phyloP scores from a whole-genome alignment of 2,797 vertebrate genomes.

The Sebastes nivosus region DNA sequence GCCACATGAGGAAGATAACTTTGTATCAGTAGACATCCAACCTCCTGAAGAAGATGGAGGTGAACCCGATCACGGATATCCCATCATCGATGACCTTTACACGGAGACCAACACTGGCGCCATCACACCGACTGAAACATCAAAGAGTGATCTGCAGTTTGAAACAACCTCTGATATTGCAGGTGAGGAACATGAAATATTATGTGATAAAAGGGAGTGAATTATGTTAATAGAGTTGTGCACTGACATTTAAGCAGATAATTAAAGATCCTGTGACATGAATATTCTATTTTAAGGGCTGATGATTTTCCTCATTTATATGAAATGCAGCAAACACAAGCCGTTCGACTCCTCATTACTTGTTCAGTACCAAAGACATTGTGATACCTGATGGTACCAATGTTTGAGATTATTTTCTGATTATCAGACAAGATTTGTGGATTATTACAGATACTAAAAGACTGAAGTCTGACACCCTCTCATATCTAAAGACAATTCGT shows the following conservation, averaged over 20 bases:
- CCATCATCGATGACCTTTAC: conserved; percentile 9
- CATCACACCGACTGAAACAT: background rate
- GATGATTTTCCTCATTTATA: conserved; percentile 22
- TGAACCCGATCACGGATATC: background rate
- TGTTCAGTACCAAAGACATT: background rate
- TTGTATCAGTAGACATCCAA: conserved; percentile 21
- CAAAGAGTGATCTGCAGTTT: conserved; percentile 8
- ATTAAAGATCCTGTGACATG: conserved; percentile 36
- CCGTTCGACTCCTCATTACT: conserved; percentile 6
- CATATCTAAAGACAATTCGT: too few species aligned
- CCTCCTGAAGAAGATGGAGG: background rate
- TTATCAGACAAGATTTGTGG: background rate
- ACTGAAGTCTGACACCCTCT: too few species aligned
- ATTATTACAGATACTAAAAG: background rate
- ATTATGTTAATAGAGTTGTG: conserved; percentile 10
- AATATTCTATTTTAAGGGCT: conserved; percentile 11
- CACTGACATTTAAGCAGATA: conserved; percentile 30
- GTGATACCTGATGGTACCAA: background rate
- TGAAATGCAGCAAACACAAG: conserved; percentile 1
- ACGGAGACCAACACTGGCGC: background rate
- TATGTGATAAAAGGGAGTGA: conserved; percentile 17
- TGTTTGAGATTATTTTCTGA: background rate
- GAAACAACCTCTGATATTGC: conserved; percentile 7
- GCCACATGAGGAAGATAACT: conserved; percentile 37
- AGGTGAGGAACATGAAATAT: conserved; percentile 38